Percentiles rank a stretch among this genome's conserved stretches.
These are phyloP conservation scores for Micrastur ruficollis DNA, from an alignment of 2,797 vertebrate genomes.

Conservation along the genomic window DNA sequence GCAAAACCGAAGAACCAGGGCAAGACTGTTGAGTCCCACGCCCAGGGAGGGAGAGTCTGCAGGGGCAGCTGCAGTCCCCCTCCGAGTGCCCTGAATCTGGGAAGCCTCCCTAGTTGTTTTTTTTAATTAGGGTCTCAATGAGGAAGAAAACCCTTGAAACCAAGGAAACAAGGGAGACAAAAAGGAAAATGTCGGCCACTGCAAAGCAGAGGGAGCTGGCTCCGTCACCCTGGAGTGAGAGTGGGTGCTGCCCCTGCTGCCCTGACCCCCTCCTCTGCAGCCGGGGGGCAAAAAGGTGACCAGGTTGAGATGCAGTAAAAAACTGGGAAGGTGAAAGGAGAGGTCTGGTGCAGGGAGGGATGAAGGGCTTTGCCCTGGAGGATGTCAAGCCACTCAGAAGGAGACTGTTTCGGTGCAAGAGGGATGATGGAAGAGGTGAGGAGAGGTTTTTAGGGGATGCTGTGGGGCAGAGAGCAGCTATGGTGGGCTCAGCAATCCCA, in stretches of 20 bases:
- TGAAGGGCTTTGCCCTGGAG: background rate
- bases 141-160: constrained; percentile 33
- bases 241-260: constrained; percentile 27
- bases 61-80: background rate
- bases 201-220: background rate
- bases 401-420: background rate
- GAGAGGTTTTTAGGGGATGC: background rate
- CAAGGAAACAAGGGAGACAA: constrained; percentile 2
- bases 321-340: background rate
- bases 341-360: background rate
- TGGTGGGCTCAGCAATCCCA: background rate
- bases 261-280: fast-evolving
- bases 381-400: background rate
- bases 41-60: background rate
- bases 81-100: fast-evolving
- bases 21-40: fast-evolving
- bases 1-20: background rate
- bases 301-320: background rate
- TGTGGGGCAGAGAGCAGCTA: background rate
- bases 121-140: background rate
- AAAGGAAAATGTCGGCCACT: background rate
- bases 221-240: background rate
- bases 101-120: background rate
- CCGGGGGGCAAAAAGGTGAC: background rate
- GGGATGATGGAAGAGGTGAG: background rate